phyloP scores from a whole-genome alignment of 23 tunicate species.

The Diplosoma virens region DNA sequence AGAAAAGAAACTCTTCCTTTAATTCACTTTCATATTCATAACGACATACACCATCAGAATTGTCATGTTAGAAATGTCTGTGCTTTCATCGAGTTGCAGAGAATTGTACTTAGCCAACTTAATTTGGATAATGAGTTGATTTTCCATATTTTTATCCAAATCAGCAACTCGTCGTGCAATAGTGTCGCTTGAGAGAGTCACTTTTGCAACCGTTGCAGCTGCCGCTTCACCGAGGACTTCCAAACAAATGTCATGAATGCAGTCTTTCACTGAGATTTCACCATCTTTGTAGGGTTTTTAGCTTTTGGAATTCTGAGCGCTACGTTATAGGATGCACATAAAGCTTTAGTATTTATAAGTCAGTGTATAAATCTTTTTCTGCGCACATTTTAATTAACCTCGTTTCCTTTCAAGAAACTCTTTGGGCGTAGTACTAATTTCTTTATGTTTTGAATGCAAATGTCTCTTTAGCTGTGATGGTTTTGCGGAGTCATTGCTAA shows the following conservation, averaged over 20 bases:
- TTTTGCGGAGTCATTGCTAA: background rate
- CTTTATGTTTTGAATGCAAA: background rate
- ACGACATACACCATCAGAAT: background rate
- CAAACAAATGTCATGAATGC: constrained; percentile 4
- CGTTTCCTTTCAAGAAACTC: background rate
- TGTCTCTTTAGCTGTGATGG: background rate
- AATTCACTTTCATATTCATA: too few species aligned
- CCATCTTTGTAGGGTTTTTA: background rate
- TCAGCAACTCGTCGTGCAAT: constrained; percentile 28
- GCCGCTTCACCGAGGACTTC: constrained; percentile 27
- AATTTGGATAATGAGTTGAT: constrained; percentile 7
- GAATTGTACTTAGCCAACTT: constrained; percentile 24
- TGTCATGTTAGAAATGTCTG: background rate
- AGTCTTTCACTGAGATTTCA: too few species aligned
- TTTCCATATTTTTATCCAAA: constrained; percentile 17
- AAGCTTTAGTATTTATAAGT: background rate
- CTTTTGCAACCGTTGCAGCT: constrained; percentile 30
- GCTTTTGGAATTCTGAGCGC: background rate
- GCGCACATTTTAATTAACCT: background rate
- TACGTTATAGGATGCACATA: background rate
- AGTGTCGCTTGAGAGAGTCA: constrained; percentile 20
- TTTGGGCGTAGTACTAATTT: background rate
- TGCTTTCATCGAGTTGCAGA: constrained; percentile 17
- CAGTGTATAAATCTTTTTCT: background rate
- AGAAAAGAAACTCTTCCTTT: too few species aligned